Evolutionary conservation across 2,888 invertebrate species (phyloP), one percentile per base, ranked within the genome.

Genomic region (Laothoe populi): DNA sequence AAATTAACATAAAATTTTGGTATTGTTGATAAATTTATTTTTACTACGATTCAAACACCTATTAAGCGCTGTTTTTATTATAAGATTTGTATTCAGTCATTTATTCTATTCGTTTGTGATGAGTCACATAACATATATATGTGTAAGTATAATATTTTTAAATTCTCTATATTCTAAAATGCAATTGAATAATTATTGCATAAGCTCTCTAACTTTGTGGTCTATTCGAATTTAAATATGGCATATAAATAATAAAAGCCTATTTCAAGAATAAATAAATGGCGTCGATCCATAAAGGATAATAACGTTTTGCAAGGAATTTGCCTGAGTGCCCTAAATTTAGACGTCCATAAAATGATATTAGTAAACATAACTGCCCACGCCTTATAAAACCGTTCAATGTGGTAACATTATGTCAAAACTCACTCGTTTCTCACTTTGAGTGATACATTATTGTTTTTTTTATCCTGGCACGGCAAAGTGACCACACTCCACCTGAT

Each of bases 321-420:
- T 53, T 44, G 44, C 31, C 21, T 53, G 44, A 61, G 38, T 60
- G 63, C 45, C 60, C 61, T 63, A 48, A 65, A 63, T 63, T 61
- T 58, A 40, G 59, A 40, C 21, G 57, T 35, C 57, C 48, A 61
- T 65, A 60, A 63, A 63, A 44, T 63, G 44, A 61, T 64, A 53
- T 61, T 61, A 48, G 11, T 49, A 49, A 59, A 59, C 26, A 59
- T 45, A 49, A 44, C 58, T 31, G 19, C 64, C 62, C 45, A 64
- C 62, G 59, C 60, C 11, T 40, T 45, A 16, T 44, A 60, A 60
- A 64, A 23, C 11, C 35, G 62, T 60, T 44, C 23, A 31, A 16
- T 23, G 23, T 19, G 35, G 49, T 62, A 58, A 45, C 24, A 23
- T 13, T 49, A 26, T 44, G 46, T 40, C 10, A n/a, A 48, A 60